Evolutionary conservation across 2,113 vertebrate species (phyloP).

Genomic region (Actenoides hombroni): DNA sequence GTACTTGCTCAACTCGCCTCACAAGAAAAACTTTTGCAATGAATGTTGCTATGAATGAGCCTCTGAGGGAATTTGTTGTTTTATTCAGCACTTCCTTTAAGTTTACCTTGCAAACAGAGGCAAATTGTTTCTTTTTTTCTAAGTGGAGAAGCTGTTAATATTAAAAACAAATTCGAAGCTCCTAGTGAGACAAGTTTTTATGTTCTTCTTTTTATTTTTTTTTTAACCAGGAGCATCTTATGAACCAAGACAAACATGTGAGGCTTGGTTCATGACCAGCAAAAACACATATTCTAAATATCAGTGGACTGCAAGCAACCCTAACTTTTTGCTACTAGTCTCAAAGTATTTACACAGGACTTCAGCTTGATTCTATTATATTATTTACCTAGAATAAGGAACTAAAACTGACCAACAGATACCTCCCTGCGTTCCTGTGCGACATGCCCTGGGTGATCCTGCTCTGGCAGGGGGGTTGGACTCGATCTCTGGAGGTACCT

Average conservation of each 20-base stretch:
- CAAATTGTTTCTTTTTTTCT: constrained; percentile 29
- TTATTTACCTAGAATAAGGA: background rate
- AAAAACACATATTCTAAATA: constrained; percentile 52
- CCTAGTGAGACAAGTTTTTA: constrained; percentile 21
- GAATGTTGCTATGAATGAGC: background rate
- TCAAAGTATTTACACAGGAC: background rate
- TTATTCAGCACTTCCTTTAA: constrained; percentile 13
- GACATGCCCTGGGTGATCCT: too few species aligned
- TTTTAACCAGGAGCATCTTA: constrained; percentile 27
- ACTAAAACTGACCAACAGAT: background rate
- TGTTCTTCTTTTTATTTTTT: background rate
- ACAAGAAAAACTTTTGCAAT: background rate
- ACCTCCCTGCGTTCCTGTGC: background rate
- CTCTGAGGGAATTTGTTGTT: constrained; percentile 9
- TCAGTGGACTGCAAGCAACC: constrained; percentile 5
- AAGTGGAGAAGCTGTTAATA: constrained; percentile 31
- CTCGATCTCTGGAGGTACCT: too few species aligned
- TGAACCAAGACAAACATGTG: constrained; percentile 61
- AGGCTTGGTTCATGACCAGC: constrained; percentile 27
- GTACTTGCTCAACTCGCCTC: background rate
- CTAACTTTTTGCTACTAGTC: constrained; percentile 36
- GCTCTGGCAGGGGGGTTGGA: too few species aligned
- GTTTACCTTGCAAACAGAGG: constrained; percentile 54
- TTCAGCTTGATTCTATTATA: background rate
- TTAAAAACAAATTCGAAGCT: constrained; percentile 52